Base-by-base conservation (phyloP, 2,113 vertebrate species). In the Polypterus senegalus region DNA sequence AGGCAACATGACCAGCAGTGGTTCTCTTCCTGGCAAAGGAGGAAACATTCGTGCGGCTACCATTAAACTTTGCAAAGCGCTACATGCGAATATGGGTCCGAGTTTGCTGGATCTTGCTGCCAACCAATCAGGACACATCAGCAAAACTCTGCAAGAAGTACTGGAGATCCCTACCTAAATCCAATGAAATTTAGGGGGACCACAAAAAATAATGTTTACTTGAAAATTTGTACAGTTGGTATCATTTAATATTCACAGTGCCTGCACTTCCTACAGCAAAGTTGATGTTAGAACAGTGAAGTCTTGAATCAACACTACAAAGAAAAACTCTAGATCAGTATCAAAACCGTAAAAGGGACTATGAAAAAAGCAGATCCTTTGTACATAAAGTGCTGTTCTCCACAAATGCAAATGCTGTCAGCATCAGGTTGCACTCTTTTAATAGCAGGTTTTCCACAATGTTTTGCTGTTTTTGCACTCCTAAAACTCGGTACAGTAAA, bases 61-160 rank as follows among this genome's bases (percentile, higher is more conserved):
- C 1, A 77, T 78, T 52, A 86, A 80, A 64, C 68, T 97, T 58
- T 88, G 90, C 3, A 84, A 81, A 76, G 87, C 85, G 11, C 87
- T 95, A 65, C 78, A 88, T 66, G 61, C 78, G 64, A 87, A 91
- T 60, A 95, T 94, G 92, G 92, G 93, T 48, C 76, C 70, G 5
- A 74, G 71, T 10, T 83, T 97, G 67, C 67, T 79, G 1, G 71
- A 81, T 57, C 83, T 76, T 0, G 90, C 89, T 2, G 83, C 86
- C 5, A 76, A 82, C 44, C 92, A 89, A 69, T 75, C 86, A 7
- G 75, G 79, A 48, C 87, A 78, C 64, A 74, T 91, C 76, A 80
- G 74, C 70, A 88, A 83, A 74, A 75, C 66, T 59, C 79, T 94
- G 61, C 90, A 86, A 6, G 86, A 91, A 67, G 61, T 93, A 60